phyloP scores from a whole-genome alignment of 2,888 invertebrate species.

The Pteria penguin region DNA sequence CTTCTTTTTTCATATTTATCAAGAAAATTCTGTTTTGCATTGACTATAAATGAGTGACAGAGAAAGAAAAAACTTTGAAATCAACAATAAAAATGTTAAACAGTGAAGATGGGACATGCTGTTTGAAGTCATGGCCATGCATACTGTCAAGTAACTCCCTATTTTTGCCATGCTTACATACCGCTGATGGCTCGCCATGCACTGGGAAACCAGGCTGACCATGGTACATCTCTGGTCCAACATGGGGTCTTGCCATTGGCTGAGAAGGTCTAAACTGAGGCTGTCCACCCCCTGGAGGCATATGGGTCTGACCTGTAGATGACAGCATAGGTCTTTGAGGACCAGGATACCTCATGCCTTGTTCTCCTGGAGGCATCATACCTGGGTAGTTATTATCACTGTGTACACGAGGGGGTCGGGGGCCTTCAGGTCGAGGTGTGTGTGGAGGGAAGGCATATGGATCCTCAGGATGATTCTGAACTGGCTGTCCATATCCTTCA shows the following conservation, averaged over 20 bases:
- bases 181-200: constrained; percentile 55
- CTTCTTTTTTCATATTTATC: too few relatives aligned
- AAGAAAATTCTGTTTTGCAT: too few relatives aligned
- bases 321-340: constrained; percentile 34
- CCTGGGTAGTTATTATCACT: constrained; percentile 14
- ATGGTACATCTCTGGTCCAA: constrained; percentile 55
- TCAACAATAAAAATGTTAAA: too few relatives aligned
- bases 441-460: constrained; percentile 80
- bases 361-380: constrained; percentile 1
- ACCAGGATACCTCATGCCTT: constrained; percentile 19
- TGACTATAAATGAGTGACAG: not conserved
- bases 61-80: not conserved
- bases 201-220: constrained; percentile 50
- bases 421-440: constrained; percentile 34
- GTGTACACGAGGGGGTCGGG: constrained; percentile 53
- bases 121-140: too few relatives aligned
- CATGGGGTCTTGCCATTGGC: constrained; percentile 56
- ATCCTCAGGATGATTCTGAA: constrained; percentile 65
- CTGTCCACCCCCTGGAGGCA: constrained; percentile 32
- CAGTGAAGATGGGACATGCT: too few relatives aligned
- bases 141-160: not conserved
- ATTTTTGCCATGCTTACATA: constrained; percentile 43
- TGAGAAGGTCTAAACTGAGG: constrained; percentile 51
- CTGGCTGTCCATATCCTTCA: constrained; percentile 26
- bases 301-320: constrained; percentile 28